A percentile compares a stretch with the other conserved stretches of the same genome.
These are phyloP conservation scores for Lissonota sp. DNA, from an alignment of 2,888 invertebrate species.

Conservation along the genomic window DNA sequence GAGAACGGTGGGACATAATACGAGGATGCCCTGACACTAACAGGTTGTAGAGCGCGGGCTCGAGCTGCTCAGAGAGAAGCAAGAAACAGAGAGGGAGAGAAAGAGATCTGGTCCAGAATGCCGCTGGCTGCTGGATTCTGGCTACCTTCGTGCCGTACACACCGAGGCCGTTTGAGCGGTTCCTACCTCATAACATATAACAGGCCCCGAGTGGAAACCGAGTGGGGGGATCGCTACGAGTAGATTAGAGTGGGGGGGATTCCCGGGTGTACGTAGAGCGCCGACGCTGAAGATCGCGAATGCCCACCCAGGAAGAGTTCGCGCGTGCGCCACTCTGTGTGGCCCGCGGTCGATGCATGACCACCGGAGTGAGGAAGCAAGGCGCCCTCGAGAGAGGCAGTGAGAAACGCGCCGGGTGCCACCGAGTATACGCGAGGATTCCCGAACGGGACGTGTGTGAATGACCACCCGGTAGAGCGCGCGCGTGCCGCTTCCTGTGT, in stretches of 20 bases:
- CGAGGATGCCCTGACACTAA: slow-evolving; percentile 81
- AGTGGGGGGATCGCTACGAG: background rate
- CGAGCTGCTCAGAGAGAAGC: slow-evolving; percentile 56
- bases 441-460: slow-evolving; percentile 81
- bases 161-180: slow-evolving; percentile 27
- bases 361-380: slow-evolving; percentile 76
- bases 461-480: slow-evolving; percentile 86
- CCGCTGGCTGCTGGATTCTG: slow-evolving; percentile 49
- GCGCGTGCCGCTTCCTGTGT: slow-evolving; percentile 92
- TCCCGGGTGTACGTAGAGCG: no score
- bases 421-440: slow-evolving; percentile 73
- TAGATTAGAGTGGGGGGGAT: background rate
- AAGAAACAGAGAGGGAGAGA: slow-evolving; percentile 16
- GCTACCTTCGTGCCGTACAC: slow-evolving; percentile 54
- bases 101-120: slow-evolving; percentile 24
- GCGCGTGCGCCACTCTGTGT: slow-evolving; percentile 83
- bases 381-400: background rate
- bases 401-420: slow-evolving; percentile 68
- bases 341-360: slow-evolving; percentile 77
- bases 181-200: background rate
- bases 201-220: slow-evolving; percentile 14
- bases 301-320: slow-evolving; percentile 83
- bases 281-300: slow-evolving; percentile 69
- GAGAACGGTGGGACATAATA: slow-evolving; percentile 78
- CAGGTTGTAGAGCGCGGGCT: slow-evolving; percentile 79